A percentile compares a stretch with the other conserved stretches of the same genome.
These are phyloP conservation scores for Takifugu bimaculatus DNA, from an alignment of 2,113 vertebrate genomes.

Conservation along the genomic window DNA sequence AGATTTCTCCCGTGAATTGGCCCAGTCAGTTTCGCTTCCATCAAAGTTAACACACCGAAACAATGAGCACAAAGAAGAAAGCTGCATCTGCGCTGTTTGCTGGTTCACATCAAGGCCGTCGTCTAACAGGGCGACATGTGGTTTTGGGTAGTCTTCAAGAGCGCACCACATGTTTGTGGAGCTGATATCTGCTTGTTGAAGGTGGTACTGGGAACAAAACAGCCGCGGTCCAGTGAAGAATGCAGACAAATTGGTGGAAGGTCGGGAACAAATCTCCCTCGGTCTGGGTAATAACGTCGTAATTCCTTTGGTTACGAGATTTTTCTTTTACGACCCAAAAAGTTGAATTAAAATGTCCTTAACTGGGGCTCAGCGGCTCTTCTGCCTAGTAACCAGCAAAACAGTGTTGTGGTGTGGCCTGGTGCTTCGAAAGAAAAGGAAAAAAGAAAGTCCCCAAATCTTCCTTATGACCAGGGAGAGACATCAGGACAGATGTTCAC, in stretches of 20 bases:
- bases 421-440: too few species aligned
- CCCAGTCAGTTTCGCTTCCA: neutral
- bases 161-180: slow-evolving; percentile 57
- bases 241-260: slow-evolving; percentile 32
- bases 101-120: slow-evolving; percentile 35
- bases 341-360: too few species aligned
- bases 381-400: too few species aligned
- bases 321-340: too few species aligned
- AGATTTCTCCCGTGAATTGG: too few species aligned
- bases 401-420: too few species aligned
- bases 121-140: slow-evolving; percentile 63
- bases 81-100: slow-evolving; percentile 44
- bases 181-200: slow-evolving; percentile 51
- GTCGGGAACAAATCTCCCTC: neutral
- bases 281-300: too few species aligned
- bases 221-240: slow-evolving; percentile 29
- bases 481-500: too few species aligned
- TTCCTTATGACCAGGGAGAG: too few species aligned
- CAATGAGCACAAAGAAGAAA: slow-evolving; percentile 36
- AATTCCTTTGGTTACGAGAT: too few species aligned
- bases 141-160: slow-evolving; percentile 52
- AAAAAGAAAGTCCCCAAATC: too few species aligned
- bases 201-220: slow-evolving; percentile 51
- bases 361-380: too few species aligned
- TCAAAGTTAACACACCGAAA: slow-evolving; percentile 30